A percentile compares a stretch with the other conserved stretches of the same genome.
phyloP scores from a whole-genome alignment of 2,888 invertebrate genomes.

The Acleris sparsana region DNA sequence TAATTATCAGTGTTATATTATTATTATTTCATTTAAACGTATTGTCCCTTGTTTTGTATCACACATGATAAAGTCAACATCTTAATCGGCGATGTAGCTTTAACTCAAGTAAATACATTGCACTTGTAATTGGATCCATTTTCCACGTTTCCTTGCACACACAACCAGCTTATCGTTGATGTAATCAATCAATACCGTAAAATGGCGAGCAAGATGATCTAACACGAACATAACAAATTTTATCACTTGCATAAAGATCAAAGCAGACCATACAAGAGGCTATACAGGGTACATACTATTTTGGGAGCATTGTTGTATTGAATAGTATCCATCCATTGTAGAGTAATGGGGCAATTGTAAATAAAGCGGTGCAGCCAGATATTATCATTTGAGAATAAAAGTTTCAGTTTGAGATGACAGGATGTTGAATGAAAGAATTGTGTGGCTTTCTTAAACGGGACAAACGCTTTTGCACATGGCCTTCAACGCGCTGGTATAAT shows the following conservation, averaged over 20 bases:
- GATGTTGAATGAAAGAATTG: constrained; percentile 7
- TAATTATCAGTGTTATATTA: no score
- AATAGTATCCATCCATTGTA: constrained; percentile 23
- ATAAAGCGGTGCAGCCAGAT: constrained; percentile 5
- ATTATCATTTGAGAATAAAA: constrained; percentile 11
- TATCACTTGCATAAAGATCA: constrained; percentile 20
- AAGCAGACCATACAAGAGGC: background rate
- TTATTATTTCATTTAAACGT: no score
- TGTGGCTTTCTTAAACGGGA: background rate
- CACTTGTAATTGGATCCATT: background rate
- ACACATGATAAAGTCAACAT: no score
- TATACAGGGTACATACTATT: constrained; percentile 18
- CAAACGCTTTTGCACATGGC: background rate
- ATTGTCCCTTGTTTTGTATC: no score
- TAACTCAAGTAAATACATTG: background rate
- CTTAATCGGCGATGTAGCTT: no score
- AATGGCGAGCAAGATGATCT: constrained; percentile 15
- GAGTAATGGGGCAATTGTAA: constrained; percentile 17
- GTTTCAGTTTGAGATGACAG: constrained; percentile 3
- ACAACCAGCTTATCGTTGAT: constrained; percentile 7
- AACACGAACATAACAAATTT: constrained; percentile 9
- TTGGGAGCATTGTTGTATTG: constrained; percentile 18
- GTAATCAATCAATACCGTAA: constrained; percentile 8
- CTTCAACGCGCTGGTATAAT: background rate
- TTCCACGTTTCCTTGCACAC: background rate